A percentile compares a stretch with the other conserved stretches of the same genome.
Evolutionary conservation across 2,113 vertebrate genomes (phyloP).

Genomic region (Rhombomys opimus): DNA sequence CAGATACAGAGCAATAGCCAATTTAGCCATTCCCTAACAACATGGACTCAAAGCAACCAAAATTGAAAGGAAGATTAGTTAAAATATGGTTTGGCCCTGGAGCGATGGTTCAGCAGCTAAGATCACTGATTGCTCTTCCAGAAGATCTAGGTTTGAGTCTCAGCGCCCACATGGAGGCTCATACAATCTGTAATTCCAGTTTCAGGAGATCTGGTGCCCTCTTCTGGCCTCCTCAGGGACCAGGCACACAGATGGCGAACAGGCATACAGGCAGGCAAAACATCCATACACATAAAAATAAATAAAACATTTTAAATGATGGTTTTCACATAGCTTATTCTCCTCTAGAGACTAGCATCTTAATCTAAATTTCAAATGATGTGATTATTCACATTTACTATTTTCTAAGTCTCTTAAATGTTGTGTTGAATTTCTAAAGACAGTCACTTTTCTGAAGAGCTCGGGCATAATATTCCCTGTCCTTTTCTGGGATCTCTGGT

Average conservation of each 20-base stretch:
- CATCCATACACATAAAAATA: background rate
- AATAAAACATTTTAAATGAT: background rate
- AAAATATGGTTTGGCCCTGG: background rate
- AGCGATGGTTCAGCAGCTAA: background rate
- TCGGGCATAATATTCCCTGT: background rate
- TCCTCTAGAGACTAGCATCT: conserved; percentile 29
- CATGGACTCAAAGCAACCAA: conserved; percentile 29
- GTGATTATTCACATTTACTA: conserved; percentile 30
- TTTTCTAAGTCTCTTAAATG: conserved; percentile 29
- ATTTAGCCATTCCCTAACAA: conserved; percentile 42
- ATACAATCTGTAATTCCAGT: background rate
- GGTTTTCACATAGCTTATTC: background rate
- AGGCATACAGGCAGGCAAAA: background rate
- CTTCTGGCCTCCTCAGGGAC: background rate
- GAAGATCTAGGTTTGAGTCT: background rate
- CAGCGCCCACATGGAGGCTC: background rate
- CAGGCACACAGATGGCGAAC: background rate
- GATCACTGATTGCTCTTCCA: background rate
- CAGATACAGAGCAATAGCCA: background rate
- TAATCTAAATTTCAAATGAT: conserved; percentile 43
- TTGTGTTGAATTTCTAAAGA: conserved; percentile 39
- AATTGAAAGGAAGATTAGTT: conserved; percentile 40
- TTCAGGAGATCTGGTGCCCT: background rate
- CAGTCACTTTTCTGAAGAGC: conserved; percentile 19
- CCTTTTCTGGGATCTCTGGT: background rate